Evolutionary conservation across 2,113 vertebrate genomes (phyloP), one percentile per base, ranked within the genome.

Genomic region (Paratilapia polleni): DNA sequence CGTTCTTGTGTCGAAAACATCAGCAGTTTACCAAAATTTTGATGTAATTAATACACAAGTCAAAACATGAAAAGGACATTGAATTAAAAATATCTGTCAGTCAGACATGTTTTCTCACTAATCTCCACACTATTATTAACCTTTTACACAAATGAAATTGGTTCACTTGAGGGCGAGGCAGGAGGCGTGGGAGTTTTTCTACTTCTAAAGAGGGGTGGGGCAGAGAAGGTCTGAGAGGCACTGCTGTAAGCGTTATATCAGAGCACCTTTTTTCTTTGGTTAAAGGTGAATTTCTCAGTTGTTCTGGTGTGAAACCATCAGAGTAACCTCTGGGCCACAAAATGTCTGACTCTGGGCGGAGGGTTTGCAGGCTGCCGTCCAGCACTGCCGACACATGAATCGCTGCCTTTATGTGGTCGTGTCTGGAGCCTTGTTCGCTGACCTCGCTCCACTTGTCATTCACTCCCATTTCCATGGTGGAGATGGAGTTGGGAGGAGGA

Each of bases 351-450:
- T 60, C 15, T 60, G 54, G 83, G 73, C 36, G 43, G 78, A 26
- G 73, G 77, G 8, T 58, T 47, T 36, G 57, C 86, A 41, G 81
- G 81, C 81, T 19, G 64, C 63, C 62, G 28, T 84, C 85, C 80
- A 70, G 52, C 78, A 14, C 81, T 9, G 59, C 43, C 7, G 57
- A 80, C 70, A 2, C 83, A 94, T 91, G 90, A 93, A 91, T 90
- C 17, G 58, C 49, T 4, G 24, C 28, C 91, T 93, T 92, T 94
- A 90, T 89, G 88, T 4, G 8, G 13, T 5, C 2, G 80, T 3
- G 80, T 79, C 87, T 62, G 15, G 60, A 1, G 87, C 66, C 81
- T 62, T 3, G 81, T 22, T 77, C 49, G 13, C 70, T 88, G 90
- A 90, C 90, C 90, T 82, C 38, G 61, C 87, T 78, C 54, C 52